These are phyloP conservation scores for Capra hircus DNA, from an alignment of 2,113 vertebrate genomes.

Conservation along the genomic window DNA sequence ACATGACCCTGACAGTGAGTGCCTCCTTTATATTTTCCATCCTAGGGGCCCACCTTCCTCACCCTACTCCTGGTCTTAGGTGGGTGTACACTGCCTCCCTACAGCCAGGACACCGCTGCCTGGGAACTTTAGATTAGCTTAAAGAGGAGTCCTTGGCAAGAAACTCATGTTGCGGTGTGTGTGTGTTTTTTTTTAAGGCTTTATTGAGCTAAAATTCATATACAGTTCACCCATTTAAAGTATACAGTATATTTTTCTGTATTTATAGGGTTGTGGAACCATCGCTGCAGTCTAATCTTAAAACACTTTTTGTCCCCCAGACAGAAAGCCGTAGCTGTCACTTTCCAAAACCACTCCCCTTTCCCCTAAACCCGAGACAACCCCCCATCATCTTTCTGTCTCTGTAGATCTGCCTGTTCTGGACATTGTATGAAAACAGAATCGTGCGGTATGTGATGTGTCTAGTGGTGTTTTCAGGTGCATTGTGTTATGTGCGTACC, in stretches of 20 bases:
- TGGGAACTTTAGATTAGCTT: not conserved
- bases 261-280: not conserved
- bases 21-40: not conserved
- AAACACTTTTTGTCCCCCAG: not conserved
- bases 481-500: fast-evolving
- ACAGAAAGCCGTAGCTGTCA: not conserved
- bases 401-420: not conserved
- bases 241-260: not conserved
- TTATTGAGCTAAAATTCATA: not conserved
- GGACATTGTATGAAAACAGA: not conserved
- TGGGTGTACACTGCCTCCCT: too few relatives aligned
- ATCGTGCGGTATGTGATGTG: not conserved
- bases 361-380: not conserved
- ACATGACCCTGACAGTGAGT: not conserved
- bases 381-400: not conserved
- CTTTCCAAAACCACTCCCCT: fast-evolving
- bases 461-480: not conserved
- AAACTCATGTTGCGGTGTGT: not conserved
- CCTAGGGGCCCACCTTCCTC: too few relatives aligned
- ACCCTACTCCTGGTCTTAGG: not conserved
- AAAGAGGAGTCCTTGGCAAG: not conserved
- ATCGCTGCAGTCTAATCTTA: not conserved
- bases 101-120: fast-evolving
- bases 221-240: not conserved
- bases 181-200: not conserved